Percentiles rank a stretch among this genome's conserved stretches.
phyloP scores from a whole-genome alignment of 2,888 invertebrate species.

The Leptarthrus brevirostris region DNA sequence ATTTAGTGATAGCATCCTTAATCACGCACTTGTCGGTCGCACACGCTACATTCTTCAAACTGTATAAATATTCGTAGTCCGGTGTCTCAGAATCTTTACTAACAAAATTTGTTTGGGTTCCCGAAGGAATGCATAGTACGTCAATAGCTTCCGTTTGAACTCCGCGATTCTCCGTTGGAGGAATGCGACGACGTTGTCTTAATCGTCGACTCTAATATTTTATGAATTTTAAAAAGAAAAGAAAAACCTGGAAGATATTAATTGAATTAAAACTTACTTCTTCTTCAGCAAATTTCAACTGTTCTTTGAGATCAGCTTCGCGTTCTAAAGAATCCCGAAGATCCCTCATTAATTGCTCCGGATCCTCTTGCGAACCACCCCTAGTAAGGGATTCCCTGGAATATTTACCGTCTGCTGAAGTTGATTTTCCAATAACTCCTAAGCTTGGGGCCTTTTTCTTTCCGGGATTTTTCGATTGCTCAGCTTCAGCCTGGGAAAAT shows the following conservation, averaged over 20 bases:
- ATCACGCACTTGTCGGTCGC: conserved; percentile 10
- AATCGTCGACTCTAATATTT: conserved; percentile 55
- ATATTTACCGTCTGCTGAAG: conserved; percentile 76
- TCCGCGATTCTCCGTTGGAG: conserved; percentile 59
- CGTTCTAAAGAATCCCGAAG: conserved; percentile 92
- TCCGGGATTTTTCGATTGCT: conserved; percentile 62
- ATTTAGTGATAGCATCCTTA: no score
- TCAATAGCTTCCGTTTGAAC: conserved; percentile 61
- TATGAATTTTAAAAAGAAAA: background rate
- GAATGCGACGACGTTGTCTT: conserved; percentile 54
- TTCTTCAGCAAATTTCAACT: conserved; percentile 91
- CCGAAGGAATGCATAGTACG: conserved; percentile 60
- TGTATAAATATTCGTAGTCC: background rate
- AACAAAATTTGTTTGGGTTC: conserved; percentile 60
- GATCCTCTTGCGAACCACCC: conserved; percentile 84
- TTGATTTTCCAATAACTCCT: conserved; percentile 70
- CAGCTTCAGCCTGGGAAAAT: conserved; percentile 59
- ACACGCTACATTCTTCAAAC: conserved; percentile 4
- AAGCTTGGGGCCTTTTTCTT: conserved; percentile 73
- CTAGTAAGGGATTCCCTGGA: conserved; percentile 80
- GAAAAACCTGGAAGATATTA: background rate
- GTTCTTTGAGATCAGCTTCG: conserved; percentile 93
- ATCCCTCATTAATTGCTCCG: conserved; percentile 84
- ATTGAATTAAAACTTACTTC: conserved; percentile 73
- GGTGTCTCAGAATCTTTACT: conserved; percentile 7